Percentiles rank a stretch among this genome's conserved stretches.
phyloP scores from a whole-genome alignment of 2,113 vertebrate species.

The Ceyx margarethae region DNA sequence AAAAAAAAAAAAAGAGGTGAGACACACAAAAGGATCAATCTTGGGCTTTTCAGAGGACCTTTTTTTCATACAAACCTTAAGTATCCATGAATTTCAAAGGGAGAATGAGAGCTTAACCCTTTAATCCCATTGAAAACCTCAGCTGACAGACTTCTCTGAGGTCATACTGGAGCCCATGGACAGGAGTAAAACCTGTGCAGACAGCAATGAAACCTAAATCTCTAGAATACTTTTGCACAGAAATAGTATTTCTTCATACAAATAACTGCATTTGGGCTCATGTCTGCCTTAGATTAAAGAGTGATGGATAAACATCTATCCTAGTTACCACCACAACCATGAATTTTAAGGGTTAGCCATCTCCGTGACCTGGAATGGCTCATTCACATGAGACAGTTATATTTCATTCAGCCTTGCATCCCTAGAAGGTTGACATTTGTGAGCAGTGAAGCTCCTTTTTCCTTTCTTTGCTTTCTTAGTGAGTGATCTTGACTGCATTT shows the following conservation, averaged over 20 bases:
- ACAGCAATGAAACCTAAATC: not conserved
- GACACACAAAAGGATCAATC: not conserved
- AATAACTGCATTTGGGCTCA: not conserved
- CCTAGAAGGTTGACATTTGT: not conserved
- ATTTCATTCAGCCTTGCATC: conserved; percentile 7
- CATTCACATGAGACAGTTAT: not conserved
- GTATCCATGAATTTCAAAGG: not conserved
- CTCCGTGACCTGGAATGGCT: not conserved
- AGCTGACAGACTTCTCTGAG: not conserved
- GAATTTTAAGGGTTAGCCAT: conserved; percentile 41
- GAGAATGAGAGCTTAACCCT: not conserved
- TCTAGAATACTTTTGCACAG: not conserved
- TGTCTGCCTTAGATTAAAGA: conserved; percentile 31
- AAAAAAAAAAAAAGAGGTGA: not conserved
- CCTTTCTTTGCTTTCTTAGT: not conserved
- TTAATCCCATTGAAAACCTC: not conserved
- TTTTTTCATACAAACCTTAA: not conserved
- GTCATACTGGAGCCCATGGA: accelerated
- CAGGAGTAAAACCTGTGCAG: not conserved
- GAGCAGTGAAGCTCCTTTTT: conserved; percentile 8
- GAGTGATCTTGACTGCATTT: conserved; percentile 39
- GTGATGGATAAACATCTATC: conserved; percentile 5
- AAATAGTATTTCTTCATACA: not conserved
- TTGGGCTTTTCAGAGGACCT: not conserved
- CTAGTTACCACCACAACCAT: conserved; percentile 33